Evolutionary conservation across 2,888 invertebrate species (phyloP).

Genomic region (Arge pagana): DNA sequence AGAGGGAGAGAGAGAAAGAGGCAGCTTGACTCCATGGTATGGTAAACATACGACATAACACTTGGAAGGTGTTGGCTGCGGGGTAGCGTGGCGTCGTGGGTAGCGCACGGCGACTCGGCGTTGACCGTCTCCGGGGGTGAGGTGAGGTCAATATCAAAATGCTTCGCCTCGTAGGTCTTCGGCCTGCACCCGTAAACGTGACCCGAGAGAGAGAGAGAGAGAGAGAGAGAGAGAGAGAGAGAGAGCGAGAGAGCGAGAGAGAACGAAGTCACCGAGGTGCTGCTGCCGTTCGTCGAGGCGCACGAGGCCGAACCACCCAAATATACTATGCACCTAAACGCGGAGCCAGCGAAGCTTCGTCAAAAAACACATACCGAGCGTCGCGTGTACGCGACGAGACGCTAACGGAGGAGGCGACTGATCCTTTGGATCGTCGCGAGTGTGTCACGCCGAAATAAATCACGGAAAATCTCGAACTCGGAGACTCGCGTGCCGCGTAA

Average conservation of each 20-base stretch:
- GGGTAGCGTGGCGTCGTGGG: background rate
- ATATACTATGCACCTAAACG: conserved; percentile 8
- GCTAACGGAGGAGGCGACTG: conserved; percentile 1
- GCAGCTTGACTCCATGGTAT: conserved; percentile 10
- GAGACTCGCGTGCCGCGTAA: background rate
- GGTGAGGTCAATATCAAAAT: conserved; percentile 41
- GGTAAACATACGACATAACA: conserved; percentile 39
- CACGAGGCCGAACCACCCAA: conserved; percentile 14
- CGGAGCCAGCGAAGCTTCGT: too few relatives aligned
- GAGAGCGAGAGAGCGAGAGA: too few relatives aligned
- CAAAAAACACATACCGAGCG: too few relatives aligned
- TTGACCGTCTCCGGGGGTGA: conserved; percentile 1
- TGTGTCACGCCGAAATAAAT: conserved; percentile 20
- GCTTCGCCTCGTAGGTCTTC: conserved; percentile 40
- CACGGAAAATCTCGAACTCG: conserved; percentile 19
- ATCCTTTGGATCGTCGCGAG: conserved; percentile 7
- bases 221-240: conserved; percentile 4
- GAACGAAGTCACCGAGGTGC: conserved; percentile 13
- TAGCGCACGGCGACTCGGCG: too few relatives aligned
- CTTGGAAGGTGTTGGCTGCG: conserved; percentile 52
- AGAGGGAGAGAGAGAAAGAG: too few relatives aligned
- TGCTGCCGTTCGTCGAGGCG: background rate
- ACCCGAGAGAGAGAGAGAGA: conserved; percentile 14
- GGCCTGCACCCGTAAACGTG: conserved; percentile 19
- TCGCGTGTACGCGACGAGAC: background rate